Evolutionary conservation across 2,888 invertebrate species (phyloP).

Genomic region (Ennomos erosarius): DNA sequence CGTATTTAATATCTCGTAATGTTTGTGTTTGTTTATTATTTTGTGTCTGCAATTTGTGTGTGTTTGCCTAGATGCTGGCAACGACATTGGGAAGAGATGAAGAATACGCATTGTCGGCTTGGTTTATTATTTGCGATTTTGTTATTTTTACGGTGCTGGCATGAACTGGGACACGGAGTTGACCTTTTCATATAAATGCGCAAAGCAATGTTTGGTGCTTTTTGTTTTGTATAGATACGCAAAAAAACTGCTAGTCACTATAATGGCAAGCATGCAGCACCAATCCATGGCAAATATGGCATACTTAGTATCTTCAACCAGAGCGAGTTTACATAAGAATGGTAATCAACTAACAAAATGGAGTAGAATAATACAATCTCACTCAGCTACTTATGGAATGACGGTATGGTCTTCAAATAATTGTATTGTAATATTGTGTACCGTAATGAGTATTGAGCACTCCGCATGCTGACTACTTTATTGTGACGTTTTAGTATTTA

Average conservation of each 20-base stretch:
- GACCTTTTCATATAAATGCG: neutral
- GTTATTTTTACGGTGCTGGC: slow-evolving; percentile 11
- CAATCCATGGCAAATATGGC: neutral
- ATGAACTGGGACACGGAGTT: slow-evolving; percentile 17
- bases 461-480: neutral
- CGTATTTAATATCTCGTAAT: neutral
- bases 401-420: neutral
- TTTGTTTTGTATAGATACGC: neutral
- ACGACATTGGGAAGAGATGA: neutral
- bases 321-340: slow-evolving; percentile 2
- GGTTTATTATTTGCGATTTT: slow-evolving; percentile 1
- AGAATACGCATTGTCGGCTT: neutral
- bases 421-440: no score
- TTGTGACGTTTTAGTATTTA: slow-evolving; percentile 1
- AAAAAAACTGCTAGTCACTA: neutral
- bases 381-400: neutral
- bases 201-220: neutral
- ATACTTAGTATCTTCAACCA: neutral
- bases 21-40: neutral
- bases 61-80: slow-evolving; percentile 3
- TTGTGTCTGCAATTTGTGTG: slow-evolving; percentile 6
- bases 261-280: slow-evolving; percentile 3
- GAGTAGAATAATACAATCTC: neutral
- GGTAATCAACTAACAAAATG: slow-evolving; percentile 2
- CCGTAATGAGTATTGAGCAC: no score